Evolutionary conservation across 2,113 vertebrate genomes (phyloP).

Genomic region (Mirounga angustirostris): DNA sequence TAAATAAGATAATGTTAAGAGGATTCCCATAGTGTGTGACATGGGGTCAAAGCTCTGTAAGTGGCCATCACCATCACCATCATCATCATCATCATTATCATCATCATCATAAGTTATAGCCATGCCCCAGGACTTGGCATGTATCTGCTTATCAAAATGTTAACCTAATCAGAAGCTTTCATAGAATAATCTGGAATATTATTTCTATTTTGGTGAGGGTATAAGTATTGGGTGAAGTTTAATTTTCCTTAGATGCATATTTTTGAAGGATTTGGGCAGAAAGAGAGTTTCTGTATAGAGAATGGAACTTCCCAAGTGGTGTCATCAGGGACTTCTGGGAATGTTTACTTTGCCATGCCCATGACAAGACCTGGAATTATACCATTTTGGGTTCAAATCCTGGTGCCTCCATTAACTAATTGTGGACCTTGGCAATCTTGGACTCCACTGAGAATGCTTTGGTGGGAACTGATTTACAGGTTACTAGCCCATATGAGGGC

Average conservation of each 20-base stretch:
- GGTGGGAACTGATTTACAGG: background rate
- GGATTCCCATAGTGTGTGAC: background rate
- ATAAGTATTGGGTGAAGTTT: background rate
- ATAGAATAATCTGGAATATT: background rate
- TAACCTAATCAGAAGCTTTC: background rate
- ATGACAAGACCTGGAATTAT: background rate
- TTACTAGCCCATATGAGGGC: background rate
- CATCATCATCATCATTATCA: background rate
- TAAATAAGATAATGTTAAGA: background rate
- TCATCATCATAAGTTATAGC: background rate
- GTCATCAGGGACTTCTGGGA: background rate
- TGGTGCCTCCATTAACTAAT: background rate
- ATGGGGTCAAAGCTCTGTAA: background rate
- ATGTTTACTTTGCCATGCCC: background rate
- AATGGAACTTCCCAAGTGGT: background rate
- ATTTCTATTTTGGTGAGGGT: background rate
- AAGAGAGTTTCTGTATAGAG: background rate
- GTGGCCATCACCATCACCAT: background rate
- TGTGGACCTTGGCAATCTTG: background rate
- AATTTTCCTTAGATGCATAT: background rate
- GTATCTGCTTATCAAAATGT: background rate
- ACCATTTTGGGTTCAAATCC: background rate
- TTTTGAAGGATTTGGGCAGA: conserved; percentile 46
- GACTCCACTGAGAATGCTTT: background rate
- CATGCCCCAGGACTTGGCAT: background rate